Evolutionary conservation across 1,140 invertebrate genomes (phyloP).

Genomic region (Drosophila rhopaloa): DNA sequence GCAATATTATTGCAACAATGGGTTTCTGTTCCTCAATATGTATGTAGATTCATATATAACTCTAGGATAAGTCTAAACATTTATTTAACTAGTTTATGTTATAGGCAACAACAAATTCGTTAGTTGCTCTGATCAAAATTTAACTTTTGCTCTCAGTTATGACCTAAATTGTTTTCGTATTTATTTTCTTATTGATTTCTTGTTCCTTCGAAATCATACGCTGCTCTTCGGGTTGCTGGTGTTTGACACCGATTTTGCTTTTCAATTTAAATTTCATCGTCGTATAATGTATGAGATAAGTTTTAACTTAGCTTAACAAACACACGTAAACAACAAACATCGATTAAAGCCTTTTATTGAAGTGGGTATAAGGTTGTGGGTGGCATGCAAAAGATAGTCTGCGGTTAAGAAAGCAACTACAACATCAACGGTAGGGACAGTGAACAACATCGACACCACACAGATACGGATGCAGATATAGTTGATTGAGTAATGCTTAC

Average conservation of each 20-base stretch:
- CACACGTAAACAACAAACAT: constrained; percentile 66
- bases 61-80: constrained; percentile 73
- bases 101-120: constrained; percentile 76
- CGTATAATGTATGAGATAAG: constrained; percentile 49
- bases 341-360: constrained; percentile 56
- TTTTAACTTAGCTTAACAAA: constrained; percentile 60
- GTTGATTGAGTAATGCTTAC: constrained; percentile 57
- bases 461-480: constrained; percentile 55
- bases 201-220: constrained; percentile 13
- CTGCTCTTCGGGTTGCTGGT: constrained; percentile 44
- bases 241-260: constrained; percentile 79
- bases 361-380: constrained; percentile 14
- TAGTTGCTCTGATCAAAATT: constrained; percentile 46
- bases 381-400: constrained; percentile 38
- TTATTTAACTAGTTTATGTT: constrained; percentile 71
- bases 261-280: constrained; percentile 65
- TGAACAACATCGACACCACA: constrained; percentile 69
- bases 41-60: constrained; percentile 42
- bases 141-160: constrained; percentile 12
- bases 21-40: constrained; percentile 37
- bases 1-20: constrained; percentile 62
- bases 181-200: constrained; percentile 21
- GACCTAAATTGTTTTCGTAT: constrained; percentile 29
- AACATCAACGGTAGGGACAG: constrained; percentile 44
- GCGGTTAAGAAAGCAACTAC: constrained; percentile 40